Percentiles rank a stretch among this genome's conserved stretches.
Conservation (phyloP, 2,797 vertebrate genomes). For the Agapornis canus region DNA sequence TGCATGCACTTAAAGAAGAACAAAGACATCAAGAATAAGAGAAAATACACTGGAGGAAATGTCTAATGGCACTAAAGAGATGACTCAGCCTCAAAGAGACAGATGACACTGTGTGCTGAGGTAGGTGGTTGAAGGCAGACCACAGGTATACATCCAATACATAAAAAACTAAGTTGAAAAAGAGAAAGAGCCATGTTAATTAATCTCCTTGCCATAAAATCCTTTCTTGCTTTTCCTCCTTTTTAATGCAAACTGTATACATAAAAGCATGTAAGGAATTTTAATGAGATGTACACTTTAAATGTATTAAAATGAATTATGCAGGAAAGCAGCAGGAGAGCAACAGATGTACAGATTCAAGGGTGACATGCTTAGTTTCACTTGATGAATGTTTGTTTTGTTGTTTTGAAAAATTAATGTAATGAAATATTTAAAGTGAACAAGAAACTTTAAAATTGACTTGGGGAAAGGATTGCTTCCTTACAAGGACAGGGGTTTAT, state of each 20-base stretch:
- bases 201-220: not conserved
- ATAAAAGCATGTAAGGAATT: slow-evolving; percentile 56
- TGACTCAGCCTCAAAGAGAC: not conserved
- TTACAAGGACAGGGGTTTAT: slow-evolving; percentile 25
- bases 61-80: not conserved
- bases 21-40: not conserved
- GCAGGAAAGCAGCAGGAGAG: slow-evolving; percentile 73
- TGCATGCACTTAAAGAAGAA: not conserved
- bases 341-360: slow-evolving; percentile 78
- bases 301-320: slow-evolving; percentile 81
- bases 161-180: not conserved
- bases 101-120: not conserved
- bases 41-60: not conserved
- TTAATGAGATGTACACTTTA: slow-evolving; percentile 73
- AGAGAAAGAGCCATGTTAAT: not conserved
- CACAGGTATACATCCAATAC: not conserved
- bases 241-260: slow-evolving; percentile 56
- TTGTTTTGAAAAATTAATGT: slow-evolving; percentile 81
- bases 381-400: slow-evolving; percentile 83
- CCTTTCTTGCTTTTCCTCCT: not conserved
- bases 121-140: not conserved
- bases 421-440: slow-evolving; percentile 82
- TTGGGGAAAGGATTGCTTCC: slow-evolving; percentile 57
- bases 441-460: slow-evolving; percentile 74
- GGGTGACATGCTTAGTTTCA: slow-evolving; percentile 80